phyloP scores from a whole-genome alignment of 53 echinoderm and acorn worm genomes.

The Henricia sp. region DNA sequence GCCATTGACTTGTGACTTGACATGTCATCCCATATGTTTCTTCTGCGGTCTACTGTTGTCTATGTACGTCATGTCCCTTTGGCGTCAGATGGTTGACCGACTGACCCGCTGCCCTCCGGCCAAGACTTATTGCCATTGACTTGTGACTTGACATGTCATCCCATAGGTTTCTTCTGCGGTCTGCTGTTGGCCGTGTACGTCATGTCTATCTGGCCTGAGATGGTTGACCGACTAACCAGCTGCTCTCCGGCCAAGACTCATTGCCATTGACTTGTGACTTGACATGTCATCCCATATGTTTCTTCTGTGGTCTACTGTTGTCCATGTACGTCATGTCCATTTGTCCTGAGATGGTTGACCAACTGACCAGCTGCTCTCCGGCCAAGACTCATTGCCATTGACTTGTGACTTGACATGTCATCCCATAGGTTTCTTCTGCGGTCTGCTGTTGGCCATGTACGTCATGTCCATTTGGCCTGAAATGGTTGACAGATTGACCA shows the following conservation, averaged over 20 bases:
- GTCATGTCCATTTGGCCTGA: constrained; percentile 86
- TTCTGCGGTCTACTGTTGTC: too few species aligned
- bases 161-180: constrained; percentile 79
- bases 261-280: too few species aligned
- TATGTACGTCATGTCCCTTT: too few species aligned
- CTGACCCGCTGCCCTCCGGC: too few species aligned
- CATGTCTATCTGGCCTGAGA: constrained; percentile 87
- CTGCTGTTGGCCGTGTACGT: constrained; percentile 76
- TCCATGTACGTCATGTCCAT: constrained; percentile 76
- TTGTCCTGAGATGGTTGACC: constrained; percentile 91
- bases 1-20: too few species aligned
- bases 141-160: too few species aligned
- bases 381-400: too few species aligned
- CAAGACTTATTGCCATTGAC: too few species aligned
- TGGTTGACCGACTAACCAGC: constrained; percentile 81
- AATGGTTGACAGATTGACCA: constrained; percentile 81
- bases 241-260: constrained; percentile 85
- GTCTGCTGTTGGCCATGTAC: constrained; percentile 76
- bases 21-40: too few species aligned
- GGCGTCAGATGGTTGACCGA: too few species aligned
- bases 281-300: too few species aligned
- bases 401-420: too few species aligned
- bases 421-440: constrained; percentile 80
- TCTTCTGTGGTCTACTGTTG: constrained; percentile 76
- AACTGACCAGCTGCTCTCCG: constrained; percentile 80